Evolutionary conservation across 2,797 vertebrate genomes (phyloP).

Genomic region (Spinus pinus): DNA sequence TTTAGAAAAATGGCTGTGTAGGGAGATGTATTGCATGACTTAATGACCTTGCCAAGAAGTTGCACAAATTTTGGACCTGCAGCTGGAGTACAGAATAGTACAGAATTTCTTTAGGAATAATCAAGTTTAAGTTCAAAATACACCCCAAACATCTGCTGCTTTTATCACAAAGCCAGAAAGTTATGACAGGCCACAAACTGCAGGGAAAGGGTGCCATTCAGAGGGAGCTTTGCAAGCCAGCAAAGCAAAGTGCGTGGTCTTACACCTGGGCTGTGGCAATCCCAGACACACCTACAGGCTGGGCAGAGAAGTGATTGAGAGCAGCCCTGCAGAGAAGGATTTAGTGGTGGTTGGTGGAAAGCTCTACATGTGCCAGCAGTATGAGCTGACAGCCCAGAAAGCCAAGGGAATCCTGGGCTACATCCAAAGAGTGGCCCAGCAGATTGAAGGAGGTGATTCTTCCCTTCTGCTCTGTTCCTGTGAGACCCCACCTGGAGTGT

Average conservation of each 20-base stretch:
- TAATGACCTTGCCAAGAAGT: not conserved
- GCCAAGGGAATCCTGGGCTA: not conserved
- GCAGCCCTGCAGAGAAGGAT: not conserved
- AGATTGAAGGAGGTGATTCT: not conserved
- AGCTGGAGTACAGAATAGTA: not conserved
- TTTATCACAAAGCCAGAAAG: not conserved
- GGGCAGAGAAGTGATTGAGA: not conserved
- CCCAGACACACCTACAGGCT: not conserved
- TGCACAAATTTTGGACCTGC: not conserved
- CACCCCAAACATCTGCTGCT: not conserved
- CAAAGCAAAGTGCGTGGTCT: not conserved
- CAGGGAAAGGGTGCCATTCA: not conserved
- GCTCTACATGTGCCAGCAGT: rapidly evolving
- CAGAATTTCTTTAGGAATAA: not conserved
- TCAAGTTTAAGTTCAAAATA: not conserved
- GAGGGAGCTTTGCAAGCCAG: not conserved
- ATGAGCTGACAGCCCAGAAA: not conserved
- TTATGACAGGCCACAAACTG: not conserved
- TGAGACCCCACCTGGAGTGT: not conserved
- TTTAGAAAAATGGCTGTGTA: not conserved
- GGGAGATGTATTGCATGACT: not conserved
- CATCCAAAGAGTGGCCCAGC: not conserved
- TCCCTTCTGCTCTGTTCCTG: not conserved
- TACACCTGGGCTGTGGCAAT: no score
- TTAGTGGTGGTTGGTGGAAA: not conserved